These are phyloP conservation scores for Leptopilina clavipes DNA, from an alignment of 1,140 invertebrate species.

Conservation along the genomic window DNA sequence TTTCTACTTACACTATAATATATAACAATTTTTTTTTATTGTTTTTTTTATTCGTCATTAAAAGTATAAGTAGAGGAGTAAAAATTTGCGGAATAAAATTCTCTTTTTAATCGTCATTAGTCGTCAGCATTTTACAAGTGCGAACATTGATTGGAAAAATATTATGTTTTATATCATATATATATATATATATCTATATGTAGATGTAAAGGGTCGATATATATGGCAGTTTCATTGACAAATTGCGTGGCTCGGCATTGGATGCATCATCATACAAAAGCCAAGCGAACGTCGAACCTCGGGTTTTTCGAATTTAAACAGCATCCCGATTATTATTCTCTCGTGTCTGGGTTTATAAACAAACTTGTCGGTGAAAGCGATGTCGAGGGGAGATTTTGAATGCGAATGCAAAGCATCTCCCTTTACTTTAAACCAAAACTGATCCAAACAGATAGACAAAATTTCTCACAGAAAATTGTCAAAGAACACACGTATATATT, in stretches of 20 bases:
- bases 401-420: conserved; percentile 8
- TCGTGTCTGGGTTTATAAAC: conserved; percentile 31
- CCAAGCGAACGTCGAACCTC: conserved; percentile 13
- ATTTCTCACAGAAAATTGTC: conserved; percentile 19
- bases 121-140: conserved; percentile 22
- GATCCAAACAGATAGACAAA: neutral
- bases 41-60: no score
- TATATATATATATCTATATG: no score
- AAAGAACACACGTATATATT: neutral
- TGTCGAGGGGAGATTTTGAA: conserved; percentile 32
- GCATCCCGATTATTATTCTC: conserved; percentile 26
- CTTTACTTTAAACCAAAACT: neutral
- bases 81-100: neutral
- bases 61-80: neutral
- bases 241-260: conserved; percentile 6
- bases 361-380: conserved; percentile 25
- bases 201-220: neutral
- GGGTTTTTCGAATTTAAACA: conserved; percentile 28
- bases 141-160: conserved; percentile 15
- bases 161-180: neutral
- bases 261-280: conserved; percentile 13
- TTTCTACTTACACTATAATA: no score
- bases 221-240: conserved; percentile 30
- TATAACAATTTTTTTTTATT: no score
- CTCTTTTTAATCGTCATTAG: neutral